These are phyloP conservation scores for Tamias sibiricus DNA, from an alignment of 2,113 vertebrate genomes.

Conservation along the genomic window DNA sequence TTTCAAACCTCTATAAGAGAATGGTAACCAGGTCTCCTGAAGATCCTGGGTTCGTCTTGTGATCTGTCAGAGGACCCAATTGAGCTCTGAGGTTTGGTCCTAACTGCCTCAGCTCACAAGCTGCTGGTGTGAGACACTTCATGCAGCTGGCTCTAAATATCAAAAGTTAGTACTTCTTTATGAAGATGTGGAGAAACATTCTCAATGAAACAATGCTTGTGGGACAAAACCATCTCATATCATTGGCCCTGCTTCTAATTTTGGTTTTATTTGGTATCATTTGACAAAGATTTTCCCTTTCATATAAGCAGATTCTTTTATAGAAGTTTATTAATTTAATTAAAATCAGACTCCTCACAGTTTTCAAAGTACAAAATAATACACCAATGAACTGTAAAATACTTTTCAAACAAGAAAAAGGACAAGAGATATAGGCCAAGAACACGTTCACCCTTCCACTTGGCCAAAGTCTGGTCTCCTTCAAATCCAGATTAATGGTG, in stretches of 20 bases:
- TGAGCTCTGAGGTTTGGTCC: slow-evolving; percentile 27
- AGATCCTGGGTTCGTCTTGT: neutral
- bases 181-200: neutral
- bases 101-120: slow-evolving; percentile 42
- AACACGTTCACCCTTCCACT: slow-evolving; percentile 57
- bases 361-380: slow-evolving; percentile 63
- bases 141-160: neutral
- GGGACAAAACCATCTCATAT: slow-evolving; percentile 16
- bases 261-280: slow-evolving; percentile 58
- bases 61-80: neutral
- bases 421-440: slow-evolving; percentile 52
- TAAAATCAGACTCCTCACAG: slow-evolving; percentile 33
- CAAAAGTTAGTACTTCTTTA: slow-evolving; percentile 25
- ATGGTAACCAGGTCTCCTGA: neutral
- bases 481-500: slow-evolving; percentile 50
- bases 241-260: slow-evolving; percentile 5
- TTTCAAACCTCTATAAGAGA: slow-evolving; percentile 46
- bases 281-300: slow-evolving; percentile 67
- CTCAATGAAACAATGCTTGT: slow-evolving; percentile 30
- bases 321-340: slow-evolving; percentile 58
- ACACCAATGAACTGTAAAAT: slow-evolving; percentile 66
- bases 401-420: slow-evolving; percentile 65
- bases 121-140: neutral
- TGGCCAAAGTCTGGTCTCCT: slow-evolving; percentile 59
- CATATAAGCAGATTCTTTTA: slow-evolving; percentile 29